Base-by-base conservation (phyloP, 1,140 invertebrate genomes). In the Sinella curviseta region DNA sequence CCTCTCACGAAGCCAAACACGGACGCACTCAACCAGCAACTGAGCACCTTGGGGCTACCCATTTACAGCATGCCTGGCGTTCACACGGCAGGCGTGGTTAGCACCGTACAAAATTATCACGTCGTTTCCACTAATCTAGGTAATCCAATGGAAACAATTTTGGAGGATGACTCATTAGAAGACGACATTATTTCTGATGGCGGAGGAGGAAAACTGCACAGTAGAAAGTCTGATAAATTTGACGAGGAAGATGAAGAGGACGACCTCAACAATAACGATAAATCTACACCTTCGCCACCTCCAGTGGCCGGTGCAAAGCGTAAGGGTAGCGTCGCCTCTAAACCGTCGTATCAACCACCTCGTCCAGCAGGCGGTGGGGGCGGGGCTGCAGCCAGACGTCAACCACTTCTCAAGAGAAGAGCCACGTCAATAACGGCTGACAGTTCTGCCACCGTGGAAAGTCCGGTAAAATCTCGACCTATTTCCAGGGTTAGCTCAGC, bases 21-120 rank as follows among this genome's bases (percentile, higher is more conserved):
- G 12, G 65, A 70, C 3, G 65, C 31, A 31, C 31, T 70, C 4
- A 70, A 70, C 31, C 65, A 70, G 12, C 65, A 70, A 33, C 31
- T 70, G 28, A 31, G 28, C 12, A 31, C 26, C 14, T n/a, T 70
- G 1, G 65, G 65, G 1, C 12, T 70, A n/a, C 65, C 65, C 30
- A 24, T 70, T 33, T 70, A 70, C 30, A 70, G n/a, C 31, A 33
- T 70, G 26, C 65, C 65, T 16, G 65, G 65, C 14, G 65, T 70
- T 33, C 65, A 70, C 30, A 31, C 65, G 26, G 28, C 65, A 30
- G 65, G 31, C 12, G 65, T 48, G 20, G 65, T 70, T 1, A 31
- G 3, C 2, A 70, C 65, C 12, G 65, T 70, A 1, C 65, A 70
- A 70, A 70, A 70, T 70, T 70, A 70, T 33, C 65, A 70, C 65